Percentiles rank a stretch among this genome's conserved stretches.
These are phyloP conservation scores for Rhea americana DNA, from an alignment of 2,113 vertebrate genomes.

Conservation along the genomic window DNA sequence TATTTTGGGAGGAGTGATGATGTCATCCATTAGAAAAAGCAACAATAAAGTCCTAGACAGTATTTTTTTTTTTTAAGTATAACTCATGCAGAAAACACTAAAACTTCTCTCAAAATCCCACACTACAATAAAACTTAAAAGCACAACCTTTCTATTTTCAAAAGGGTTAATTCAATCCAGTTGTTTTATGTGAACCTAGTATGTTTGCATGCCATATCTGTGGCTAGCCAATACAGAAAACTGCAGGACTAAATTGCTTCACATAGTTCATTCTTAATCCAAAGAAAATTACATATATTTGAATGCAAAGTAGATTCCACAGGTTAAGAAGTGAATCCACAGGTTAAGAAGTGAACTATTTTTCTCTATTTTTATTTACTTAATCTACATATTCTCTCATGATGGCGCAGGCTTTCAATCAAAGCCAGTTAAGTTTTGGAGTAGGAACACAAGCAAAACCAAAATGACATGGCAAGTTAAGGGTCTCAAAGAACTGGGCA, in stretches of 20 bases:
- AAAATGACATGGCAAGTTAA: background rate
- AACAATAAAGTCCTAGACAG: background rate
- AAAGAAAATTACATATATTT: background rate
- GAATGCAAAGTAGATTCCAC: background rate
- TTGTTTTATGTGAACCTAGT: background rate
- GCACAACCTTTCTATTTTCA: background rate
- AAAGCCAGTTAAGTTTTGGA: background rate
- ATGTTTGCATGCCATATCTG: background rate
- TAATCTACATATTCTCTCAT: background rate
- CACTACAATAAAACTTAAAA: background rate
- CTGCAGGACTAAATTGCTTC: background rate
- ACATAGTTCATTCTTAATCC: background rate
- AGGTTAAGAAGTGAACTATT: background rate
- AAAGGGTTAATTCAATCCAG: background rate
- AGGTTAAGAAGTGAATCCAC: background rate
- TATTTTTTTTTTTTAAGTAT: background rate
- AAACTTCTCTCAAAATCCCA: background rate
- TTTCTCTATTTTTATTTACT: background rate
- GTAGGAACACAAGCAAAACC: background rate
- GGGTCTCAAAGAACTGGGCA: background rate
- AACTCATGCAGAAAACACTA: rapidly evolving
- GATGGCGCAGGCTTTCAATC: background rate
- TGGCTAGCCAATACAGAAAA: background rate
- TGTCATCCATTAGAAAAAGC: background rate
- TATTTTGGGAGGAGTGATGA: background rate